Conservation (phyloP, 2,797 vertebrate genomes). For the Brachymystax lenok region DNA sequence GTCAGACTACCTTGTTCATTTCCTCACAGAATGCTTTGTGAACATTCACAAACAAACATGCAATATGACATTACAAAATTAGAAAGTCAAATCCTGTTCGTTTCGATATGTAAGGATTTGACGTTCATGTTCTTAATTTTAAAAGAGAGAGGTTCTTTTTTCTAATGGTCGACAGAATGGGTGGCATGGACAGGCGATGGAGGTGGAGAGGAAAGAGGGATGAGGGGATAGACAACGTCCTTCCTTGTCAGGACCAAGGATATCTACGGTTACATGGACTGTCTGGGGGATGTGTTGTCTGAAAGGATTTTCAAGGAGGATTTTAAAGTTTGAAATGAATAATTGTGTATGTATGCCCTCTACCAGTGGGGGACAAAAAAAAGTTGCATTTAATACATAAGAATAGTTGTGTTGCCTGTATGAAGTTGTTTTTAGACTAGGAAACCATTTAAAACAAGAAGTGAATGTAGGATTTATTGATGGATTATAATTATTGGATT, state of each 20-base stretch:
- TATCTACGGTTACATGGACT: conserved; percentile 66
- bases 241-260: conserved; percentile 81
- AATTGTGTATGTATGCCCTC: conserved; percentile 4
- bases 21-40: not conserved
- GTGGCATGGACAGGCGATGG: not conserved
- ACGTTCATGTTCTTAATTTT: not conserved
- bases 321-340: conserved; percentile 23
- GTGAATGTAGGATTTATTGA: conserved; percentile 15
- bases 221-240: conserved; percentile 49
- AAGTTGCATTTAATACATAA: too few relatives aligned
- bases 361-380: not conserved
- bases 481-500: not conserved
- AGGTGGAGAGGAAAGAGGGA: not conserved
- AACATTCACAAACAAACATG: not conserved
- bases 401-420: not conserved
- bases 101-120: too few relatives aligned
- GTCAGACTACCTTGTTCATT: not conserved
- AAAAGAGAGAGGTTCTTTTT: not conserved
- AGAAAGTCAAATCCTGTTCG: too few relatives aligned
- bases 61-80: too few relatives aligned
- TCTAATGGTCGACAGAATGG: not conserved
- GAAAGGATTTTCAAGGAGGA: conserved; percentile 32
- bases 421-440: conserved; percentile 37
- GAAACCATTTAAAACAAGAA: conserved; percentile 29
- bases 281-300: conserved; percentile 26